Evolutionary conservation across 92 coral and sea anemone species (phyloP), one percentile per base, ranked within the genome.

Genomic region (Zoanthus sociatus): DNA sequence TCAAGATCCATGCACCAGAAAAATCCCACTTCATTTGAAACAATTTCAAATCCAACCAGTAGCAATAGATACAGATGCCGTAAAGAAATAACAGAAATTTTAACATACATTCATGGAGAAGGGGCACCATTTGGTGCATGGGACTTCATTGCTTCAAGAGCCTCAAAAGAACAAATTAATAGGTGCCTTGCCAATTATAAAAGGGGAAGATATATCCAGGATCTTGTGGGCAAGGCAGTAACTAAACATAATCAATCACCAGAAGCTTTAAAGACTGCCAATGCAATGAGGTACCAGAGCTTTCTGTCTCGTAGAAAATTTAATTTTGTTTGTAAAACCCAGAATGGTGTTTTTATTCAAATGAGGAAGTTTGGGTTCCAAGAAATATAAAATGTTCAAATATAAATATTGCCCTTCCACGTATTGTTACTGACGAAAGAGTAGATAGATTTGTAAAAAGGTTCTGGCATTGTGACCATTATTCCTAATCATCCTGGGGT

Each of bases 201-300:
- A 71, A 71, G n/a, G 42, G 46, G 92, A 1, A 87, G 71, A 44
- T 91, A 84, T 87, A 60, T 93, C 37, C 95, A 95, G 77, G 96
- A 93, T 42, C 73, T 95, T 33, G 91, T 91, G 79, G 88, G 92
- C n/a, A 88, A 91, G 83, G 92, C 94, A 15, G 30, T 94, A n/a
- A 44, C 56, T 17, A 82, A 73, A 3, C 88, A 60, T 67, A 90
- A 82, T 60, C 86, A 84, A 26, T 86, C 91, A 53, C 92, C 86
- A 64, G 92, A 88, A 61, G 94, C 94, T 5, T 74, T 91, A 1
- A 70, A 83, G 20, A 47, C 47, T 37, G 33, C 77, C 92, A 58
- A 87, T 78, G 15, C 64, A 18, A 5, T 51, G 42, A 88, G 88
- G 26, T 91, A 92, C 47, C 89, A 92, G 54, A 89, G 33, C 21